These are phyloP conservation scores for Laticauda colubrina DNA, from an alignment of 2,113 vertebrate species.

Conservation along the genomic window DNA sequence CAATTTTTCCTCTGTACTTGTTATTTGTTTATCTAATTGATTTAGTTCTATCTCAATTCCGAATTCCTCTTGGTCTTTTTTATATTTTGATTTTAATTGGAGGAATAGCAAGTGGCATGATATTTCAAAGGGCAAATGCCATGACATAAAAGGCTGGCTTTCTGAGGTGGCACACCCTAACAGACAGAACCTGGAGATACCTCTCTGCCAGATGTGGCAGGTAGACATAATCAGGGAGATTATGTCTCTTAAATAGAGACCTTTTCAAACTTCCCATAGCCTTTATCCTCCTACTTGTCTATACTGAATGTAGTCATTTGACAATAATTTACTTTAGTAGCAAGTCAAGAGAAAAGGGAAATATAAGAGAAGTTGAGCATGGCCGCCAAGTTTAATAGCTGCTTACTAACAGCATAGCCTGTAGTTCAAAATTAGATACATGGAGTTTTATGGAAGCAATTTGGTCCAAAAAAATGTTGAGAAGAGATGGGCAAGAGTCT, in stretches of 20 bases:
- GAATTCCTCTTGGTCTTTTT: too few relatives aligned
- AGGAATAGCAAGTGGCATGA: not conserved
- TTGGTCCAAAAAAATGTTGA: not conserved
- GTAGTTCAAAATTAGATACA: not conserved
- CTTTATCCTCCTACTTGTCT: not conserved
- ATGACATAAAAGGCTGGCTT: not conserved
- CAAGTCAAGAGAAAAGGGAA: not conserved
- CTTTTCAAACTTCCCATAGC: not conserved
- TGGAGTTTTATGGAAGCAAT: not conserved
- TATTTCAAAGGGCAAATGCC: not conserved
- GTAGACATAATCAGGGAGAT: not conserved
- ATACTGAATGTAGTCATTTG: not conserved
- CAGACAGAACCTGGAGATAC: not conserved
- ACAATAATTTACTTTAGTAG: not conserved
- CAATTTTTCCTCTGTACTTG: too few relatives aligned
- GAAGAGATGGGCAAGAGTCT: not conserved
- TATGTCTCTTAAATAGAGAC: not conserved
- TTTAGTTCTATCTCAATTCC: too few relatives aligned
- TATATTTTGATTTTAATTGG: too few relatives aligned
- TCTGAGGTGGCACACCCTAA: not conserved
- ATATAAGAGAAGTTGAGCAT: not conserved
- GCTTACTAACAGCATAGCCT: not conserved
- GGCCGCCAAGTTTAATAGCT: not conserved
- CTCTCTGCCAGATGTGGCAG: not conserved
- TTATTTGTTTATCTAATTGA: too few relatives aligned